Evolutionary conservation across 2,888 invertebrate species (phyloP).

Genomic region (Cynaeus angustus): DNA sequence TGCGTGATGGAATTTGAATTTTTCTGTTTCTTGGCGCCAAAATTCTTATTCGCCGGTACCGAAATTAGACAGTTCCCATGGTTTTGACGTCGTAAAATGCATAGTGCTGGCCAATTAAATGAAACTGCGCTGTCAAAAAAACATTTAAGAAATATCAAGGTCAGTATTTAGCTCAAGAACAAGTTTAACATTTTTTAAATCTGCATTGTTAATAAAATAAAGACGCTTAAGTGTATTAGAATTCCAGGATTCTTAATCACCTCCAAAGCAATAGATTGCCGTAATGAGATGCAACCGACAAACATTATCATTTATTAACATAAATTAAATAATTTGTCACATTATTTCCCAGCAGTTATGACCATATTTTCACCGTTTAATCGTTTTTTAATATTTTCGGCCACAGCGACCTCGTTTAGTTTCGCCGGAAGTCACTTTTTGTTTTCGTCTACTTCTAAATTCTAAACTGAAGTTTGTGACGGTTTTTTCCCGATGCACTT

Average conservation of each 20-base stretch:
- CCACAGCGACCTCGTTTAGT: neutral
- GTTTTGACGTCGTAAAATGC: conserved; percentile 5
- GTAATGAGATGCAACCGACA: conserved; percentile 11
- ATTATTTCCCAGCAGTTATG: conserved; percentile 10
- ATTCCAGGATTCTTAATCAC: conserved; percentile 29
- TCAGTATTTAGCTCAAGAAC: conserved; percentile 43
- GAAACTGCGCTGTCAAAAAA: conserved; percentile 23
- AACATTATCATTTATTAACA: conserved; percentile 22
- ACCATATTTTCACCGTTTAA: neutral
- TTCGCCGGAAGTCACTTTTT: conserved; percentile 16
- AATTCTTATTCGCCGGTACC: neutral
- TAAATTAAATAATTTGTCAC: conserved; percentile 24
- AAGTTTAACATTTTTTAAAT: conserved; percentile 30
- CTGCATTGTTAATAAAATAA: conserved; percentile 26
- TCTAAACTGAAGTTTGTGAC: conserved; percentile 7
- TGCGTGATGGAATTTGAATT: conserved; percentile 43
- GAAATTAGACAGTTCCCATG: no score
- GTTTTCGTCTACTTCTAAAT: conserved; percentile 5
- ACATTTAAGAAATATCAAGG: conserved; percentile 45
- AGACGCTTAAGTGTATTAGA: conserved; percentile 4
- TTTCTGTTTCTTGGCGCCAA: conserved; percentile 15
- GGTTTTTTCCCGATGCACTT: conserved; percentile 25
- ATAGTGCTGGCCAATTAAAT: conserved; percentile 28
- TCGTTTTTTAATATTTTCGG: conserved; percentile 16
- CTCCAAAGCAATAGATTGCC: conserved; percentile 12